Percentiles rank a stretch among this genome's conserved stretches.
Evolutionary conservation across 1,140 invertebrate genomes (phyloP).

Genomic region (Drosophila tani): DNA sequence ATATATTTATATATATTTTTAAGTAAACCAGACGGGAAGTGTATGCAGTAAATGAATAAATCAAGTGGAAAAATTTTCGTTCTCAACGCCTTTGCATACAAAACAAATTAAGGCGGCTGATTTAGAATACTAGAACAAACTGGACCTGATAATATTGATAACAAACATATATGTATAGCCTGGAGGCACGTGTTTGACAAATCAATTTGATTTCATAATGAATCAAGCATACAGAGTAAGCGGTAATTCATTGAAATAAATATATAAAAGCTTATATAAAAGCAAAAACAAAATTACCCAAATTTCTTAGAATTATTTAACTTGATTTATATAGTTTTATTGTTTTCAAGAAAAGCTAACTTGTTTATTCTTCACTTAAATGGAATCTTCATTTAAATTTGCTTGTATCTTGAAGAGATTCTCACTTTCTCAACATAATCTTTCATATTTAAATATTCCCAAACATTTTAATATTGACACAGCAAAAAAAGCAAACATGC

Average conservation of each 20-base stretch:
- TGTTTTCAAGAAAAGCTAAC: background rate
- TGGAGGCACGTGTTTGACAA: background rate
- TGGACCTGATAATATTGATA: slow-evolving; percentile 17
- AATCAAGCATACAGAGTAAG: background rate
- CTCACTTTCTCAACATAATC: background rate
- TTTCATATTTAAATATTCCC: background rate
- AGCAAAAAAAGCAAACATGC: slow-evolving; percentile 24
- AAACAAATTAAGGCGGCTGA: slow-evolving; percentile 10
- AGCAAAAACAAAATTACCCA: too few relatives aligned
- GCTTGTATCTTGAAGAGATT: background rate
- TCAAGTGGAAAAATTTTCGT: slow-evolving; percentile 66
- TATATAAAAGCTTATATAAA: too few relatives aligned
- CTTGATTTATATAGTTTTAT: background rate
- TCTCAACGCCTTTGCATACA: slow-evolving; percentile 48
- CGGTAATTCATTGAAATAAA: background rate
- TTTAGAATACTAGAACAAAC: slow-evolving; percentile 8
- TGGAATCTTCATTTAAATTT: too few relatives aligned
- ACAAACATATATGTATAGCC: background rate
- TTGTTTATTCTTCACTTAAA: background rate
- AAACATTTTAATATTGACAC: background rate
- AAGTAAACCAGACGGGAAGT: slow-evolving; percentile 28
- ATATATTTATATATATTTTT: slow-evolving; percentile 12
- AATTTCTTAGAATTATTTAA: too few relatives aligned
- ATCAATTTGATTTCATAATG: slow-evolving; percentile 1
- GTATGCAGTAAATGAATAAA: slow-evolving; percentile 53